Base-by-base conservation (phyloP, 2,888 invertebrate species). In the Lithophane semibrunnea region DNA sequence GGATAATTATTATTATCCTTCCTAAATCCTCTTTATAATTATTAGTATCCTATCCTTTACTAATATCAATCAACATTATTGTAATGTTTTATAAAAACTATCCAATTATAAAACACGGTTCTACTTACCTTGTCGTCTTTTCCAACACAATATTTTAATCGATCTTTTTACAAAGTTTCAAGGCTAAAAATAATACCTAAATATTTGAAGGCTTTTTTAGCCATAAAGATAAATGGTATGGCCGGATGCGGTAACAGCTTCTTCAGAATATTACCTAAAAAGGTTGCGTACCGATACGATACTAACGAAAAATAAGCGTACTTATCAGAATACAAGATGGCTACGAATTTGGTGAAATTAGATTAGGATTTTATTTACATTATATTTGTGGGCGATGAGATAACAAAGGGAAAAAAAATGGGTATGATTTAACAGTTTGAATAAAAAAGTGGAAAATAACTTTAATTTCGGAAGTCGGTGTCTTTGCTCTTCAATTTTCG, bases 221-320 rank as follows among this genome's bases (percentile, higher is more conserved):
- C 37, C 70, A 77, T 73, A 80, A 80, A 83, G 75, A 82, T 84
- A 77, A 79, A 79, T 52, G 60, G 24, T 68, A 73, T 37, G 56
- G 24, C 70, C 77, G 80, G 77, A 80, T 75, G 71, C 67, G 61
- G 54, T 71, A 77, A 82, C 29, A 24, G 75, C 81, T 66, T 71
- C 63, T 72, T 29, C 52, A 65, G 58, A 60, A 74, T 67, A 74
- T 67, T 65, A 16, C 63, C 29, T 54, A 52, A 73, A 79, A 83
- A 80, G 72, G 70, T 75, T 75, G 65, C 47, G 42, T 54, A n/a
- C 64, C n/a, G 44, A 65, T 58, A 70, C n/a, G 49, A 18, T 82
- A 16, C 42, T 12, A 60, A 67, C 69, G 61, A 69, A 74, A 72
- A 82, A 72, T 74, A 77, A 58, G 24, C 72, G 13, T 54, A 37